These are phyloP conservation scores for Kryptolebias ocellatus DNA, from an alignment of 2,797 vertebrate species.

Conservation along the genomic window DNA sequence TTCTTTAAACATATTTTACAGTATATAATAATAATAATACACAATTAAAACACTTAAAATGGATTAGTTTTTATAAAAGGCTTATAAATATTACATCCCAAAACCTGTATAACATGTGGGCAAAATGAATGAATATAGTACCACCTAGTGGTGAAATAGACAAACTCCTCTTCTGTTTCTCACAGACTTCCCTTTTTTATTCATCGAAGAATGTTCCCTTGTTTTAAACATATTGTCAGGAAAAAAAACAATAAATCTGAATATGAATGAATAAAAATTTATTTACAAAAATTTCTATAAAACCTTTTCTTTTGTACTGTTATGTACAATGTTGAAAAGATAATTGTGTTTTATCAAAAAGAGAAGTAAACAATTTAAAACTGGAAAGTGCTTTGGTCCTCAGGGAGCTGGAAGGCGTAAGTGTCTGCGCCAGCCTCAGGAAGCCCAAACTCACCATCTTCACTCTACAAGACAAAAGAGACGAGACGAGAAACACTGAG, in stretches of 20 bases:
- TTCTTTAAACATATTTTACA: not conserved
- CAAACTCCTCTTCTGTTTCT: not conserved
- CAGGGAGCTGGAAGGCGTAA: slow-evolving; percentile 86
- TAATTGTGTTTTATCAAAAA: slow-evolving; percentile 33
- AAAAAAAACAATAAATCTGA: not conserved
- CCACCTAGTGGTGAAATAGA: slow-evolving; percentile 48
- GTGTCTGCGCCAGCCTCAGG: slow-evolving; percentile 82
- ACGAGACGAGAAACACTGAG: slow-evolving; percentile 15
- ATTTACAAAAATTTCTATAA: slow-evolving; percentile 54
- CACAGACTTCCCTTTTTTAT: no score
- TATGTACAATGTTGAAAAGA: slow-evolving; percentile 59
- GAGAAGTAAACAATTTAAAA: slow-evolving; percentile 77
- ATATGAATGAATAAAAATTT: slow-evolving; percentile 38
- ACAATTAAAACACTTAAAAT: not conserved
- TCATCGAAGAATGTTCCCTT: not conserved
- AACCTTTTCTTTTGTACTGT: slow-evolving; percentile 33
- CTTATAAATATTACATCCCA: not conserved
- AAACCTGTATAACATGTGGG: not conserved
- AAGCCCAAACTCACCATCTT: slow-evolving; percentile 84
- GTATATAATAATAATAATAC: not conserved
- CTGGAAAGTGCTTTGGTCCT: slow-evolving; percentile 85
- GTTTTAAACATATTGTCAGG: not conserved
- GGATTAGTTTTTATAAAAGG: no score
- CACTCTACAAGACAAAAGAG: slow-evolving; percentile 78
- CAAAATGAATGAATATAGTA: slow-evolving; percentile 22